Conservation (phyloP, 2,888 invertebrate genomes). For the Harpalus rubripes region DNA sequence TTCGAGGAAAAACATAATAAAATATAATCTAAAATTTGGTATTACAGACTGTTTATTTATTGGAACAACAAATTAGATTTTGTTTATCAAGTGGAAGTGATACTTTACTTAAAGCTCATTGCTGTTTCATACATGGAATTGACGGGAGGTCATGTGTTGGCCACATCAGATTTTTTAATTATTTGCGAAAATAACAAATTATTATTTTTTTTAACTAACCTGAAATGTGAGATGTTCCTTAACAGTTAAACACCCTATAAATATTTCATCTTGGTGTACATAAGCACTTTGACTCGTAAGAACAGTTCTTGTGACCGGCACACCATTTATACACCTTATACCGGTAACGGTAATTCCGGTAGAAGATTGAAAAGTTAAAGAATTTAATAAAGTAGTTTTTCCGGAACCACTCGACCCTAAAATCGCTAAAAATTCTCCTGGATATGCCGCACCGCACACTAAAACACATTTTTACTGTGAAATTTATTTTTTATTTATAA, state of each 20-base stretch:
- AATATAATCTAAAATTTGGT: too few species aligned
- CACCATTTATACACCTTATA: slow-evolving; percentile 85
- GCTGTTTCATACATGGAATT: too few species aligned
- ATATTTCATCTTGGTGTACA: slow-evolving; percentile 96
- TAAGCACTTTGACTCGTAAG: slow-evolving; percentile 91
- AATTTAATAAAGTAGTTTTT: slow-evolving; percentile 95
- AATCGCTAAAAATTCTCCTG: slow-evolving; percentile 91
- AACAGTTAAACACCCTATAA: slow-evolving; percentile 94
- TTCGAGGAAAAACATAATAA: too few species aligned
- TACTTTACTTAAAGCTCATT: too few species aligned
- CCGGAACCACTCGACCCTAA: slow-evolving; percentile 96
- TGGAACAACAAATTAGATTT: too few species aligned
- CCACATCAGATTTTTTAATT: too few species aligned
- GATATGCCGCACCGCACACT: slow-evolving; percentile 91
- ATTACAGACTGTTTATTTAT: too few species aligned
- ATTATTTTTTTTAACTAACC: too few species aligned
- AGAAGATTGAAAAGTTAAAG: slow-evolving; percentile 90
- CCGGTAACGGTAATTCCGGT: slow-evolving; percentile 84
- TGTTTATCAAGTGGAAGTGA: too few species aligned
- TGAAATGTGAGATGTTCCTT: slow-evolving; percentile 93
- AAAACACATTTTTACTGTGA: slow-evolving; percentile 66
- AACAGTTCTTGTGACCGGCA: slow-evolving; percentile 84
- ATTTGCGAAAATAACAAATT: too few species aligned
- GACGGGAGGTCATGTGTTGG: too few species aligned
- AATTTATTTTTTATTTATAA: neutral